A percentile compares a stretch with the other conserved stretches of the same genome.
These are phyloP conservation scores for Arothron firmamentum DNA, from an alignment of 2,113 vertebrate species.

Conservation along the genomic window DNA sequence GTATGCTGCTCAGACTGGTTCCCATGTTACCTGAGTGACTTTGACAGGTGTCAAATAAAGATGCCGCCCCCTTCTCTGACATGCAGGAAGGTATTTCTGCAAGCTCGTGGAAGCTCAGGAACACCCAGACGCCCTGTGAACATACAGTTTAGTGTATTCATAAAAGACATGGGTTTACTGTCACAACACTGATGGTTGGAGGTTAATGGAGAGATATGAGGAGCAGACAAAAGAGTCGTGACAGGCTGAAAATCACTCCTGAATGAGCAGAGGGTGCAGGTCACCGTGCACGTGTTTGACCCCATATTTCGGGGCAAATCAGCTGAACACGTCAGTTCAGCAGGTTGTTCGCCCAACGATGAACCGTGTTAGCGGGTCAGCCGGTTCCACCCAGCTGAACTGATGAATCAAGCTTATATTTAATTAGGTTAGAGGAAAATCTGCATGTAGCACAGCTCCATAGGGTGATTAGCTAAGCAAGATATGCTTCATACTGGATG, in stretches of 20 bases:
- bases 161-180: slow-evolving; percentile 13
- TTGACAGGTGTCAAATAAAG: slow-evolving; percentile 58
- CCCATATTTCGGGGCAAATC: slow-evolving; percentile 48
- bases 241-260: slow-evolving; percentile 54
- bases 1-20: slow-evolving; percentile 11
- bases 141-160: neutral
- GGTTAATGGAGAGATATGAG: slow-evolving; percentile 59
- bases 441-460: slow-evolving; percentile 40
- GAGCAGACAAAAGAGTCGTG: slow-evolving; percentile 39
- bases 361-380: slow-evolving; percentile 51
- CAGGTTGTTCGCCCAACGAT: slow-evolving; percentile 47
- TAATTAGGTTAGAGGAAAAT: slow-evolving; percentile 60
- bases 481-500: slow-evolving; percentile 22
- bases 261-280: slow-evolving; percentile 54
- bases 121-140: too few relatives aligned
- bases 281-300: slow-evolving; percentile 55
- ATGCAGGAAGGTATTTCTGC: slow-evolving; percentile 27
- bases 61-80: slow-evolving; percentile 10
- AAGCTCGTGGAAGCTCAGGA: slow-evolving; percentile 21
- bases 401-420: slow-evolving; percentile 64
- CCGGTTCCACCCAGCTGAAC: slow-evolving; percentile 37
- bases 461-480: slow-evolving; percentile 57
- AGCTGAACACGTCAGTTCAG: slow-evolving; percentile 58
- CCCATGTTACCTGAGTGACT: slow-evolving; percentile 27
- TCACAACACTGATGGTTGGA: slow-evolving; percentile 15